Percentiles rank a stretch among this genome's conserved stretches.
These are phyloP conservation scores for Hylaeus anthracinus DNA, from an alignment of 1,140 invertebrate genomes.

Conservation along the genomic window DNA sequence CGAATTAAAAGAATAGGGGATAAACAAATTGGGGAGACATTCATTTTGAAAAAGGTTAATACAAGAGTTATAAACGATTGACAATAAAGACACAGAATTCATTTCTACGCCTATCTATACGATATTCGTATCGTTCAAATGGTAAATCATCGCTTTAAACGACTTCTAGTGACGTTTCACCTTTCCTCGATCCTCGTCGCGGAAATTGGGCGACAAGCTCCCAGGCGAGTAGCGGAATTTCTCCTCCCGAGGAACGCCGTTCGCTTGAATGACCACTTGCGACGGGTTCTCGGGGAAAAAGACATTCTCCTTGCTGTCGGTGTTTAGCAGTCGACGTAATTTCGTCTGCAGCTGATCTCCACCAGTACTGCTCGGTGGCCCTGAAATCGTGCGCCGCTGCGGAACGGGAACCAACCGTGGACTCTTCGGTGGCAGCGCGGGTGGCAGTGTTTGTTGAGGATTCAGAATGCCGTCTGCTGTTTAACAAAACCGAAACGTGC, in stretches of 20 bases:
- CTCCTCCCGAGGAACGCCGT: slow-evolving; percentile 67
- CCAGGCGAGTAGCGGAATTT: slow-evolving; percentile 76
- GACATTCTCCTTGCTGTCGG: slow-evolving; percentile 86
- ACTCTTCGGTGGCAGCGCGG: slow-evolving; percentile 81
- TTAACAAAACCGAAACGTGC: background rate
- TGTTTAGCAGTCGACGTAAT: slow-evolving; percentile 87
- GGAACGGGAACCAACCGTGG: slow-evolving; percentile 79
- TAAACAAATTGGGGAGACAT: too few species aligned
- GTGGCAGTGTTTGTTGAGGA: slow-evolving; percentile 81
- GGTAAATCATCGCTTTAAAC: too few species aligned
- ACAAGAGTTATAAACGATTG: too few species aligned
- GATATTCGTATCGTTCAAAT: too few species aligned
- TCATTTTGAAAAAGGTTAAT: too few species aligned
- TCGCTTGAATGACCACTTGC: slow-evolving; percentile 51
- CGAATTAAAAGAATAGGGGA: too few species aligned
- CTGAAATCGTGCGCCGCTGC: slow-evolving; percentile 76
- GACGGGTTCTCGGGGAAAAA: slow-evolving; percentile 73
- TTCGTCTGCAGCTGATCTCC: slow-evolving; percentile 90
- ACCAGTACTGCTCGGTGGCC: slow-evolving; percentile 71
- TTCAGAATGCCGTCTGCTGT: slow-evolving; percentile 83
- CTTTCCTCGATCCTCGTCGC: slow-evolving; percentile 71
- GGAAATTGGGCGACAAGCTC: slow-evolving; percentile 72
- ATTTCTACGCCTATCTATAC: too few species aligned
- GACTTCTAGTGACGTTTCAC: slow-evolving; percentile 15
- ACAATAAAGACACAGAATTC: too few species aligned